Percentiles rank a stretch among this genome's conserved stretches.
Evolutionary conservation across 2,113 vertebrate genomes (phyloP).

Genomic region (Australoheros scitulus): DNA sequence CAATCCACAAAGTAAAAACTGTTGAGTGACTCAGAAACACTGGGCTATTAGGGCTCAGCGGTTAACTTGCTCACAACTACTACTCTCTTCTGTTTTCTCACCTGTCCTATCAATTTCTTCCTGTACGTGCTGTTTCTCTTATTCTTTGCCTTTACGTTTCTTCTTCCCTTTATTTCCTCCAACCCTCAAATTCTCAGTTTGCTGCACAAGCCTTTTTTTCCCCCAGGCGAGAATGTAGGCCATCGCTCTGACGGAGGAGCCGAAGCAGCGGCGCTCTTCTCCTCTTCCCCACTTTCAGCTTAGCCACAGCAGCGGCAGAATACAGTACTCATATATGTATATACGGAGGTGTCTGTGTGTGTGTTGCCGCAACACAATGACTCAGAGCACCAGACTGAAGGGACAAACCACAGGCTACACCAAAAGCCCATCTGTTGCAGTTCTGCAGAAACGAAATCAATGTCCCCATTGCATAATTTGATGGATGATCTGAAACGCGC

Average conservation of each 20-base stretch:
- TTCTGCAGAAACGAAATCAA: constrained; percentile 27
- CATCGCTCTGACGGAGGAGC: constrained; percentile 62
- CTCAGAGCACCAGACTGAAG: constrained; percentile 23
- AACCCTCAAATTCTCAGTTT: constrained; percentile 65
- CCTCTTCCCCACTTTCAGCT: constrained; percentile 44
- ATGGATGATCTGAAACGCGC: background rate
- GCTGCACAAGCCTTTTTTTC: constrained; percentile 57
- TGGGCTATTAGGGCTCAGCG: background rate
- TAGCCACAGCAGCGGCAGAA: constrained; percentile 23
- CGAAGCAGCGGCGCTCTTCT: constrained; percentile 33
- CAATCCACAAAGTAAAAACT: background rate
- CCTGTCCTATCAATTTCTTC: constrained; percentile 24
- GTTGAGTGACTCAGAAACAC: background rate
- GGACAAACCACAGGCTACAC: constrained; percentile 42
- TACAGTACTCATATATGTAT: background rate
- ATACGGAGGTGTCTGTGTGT: background rate
- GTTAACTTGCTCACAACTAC: constrained; percentile 5
- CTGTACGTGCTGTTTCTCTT: constrained; percentile 18
- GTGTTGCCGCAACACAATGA: constrained; percentile 1
- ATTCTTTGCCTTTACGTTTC: constrained; percentile 41
- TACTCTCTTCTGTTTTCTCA: constrained; percentile 26
- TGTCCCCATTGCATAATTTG: constrained; percentile 12
- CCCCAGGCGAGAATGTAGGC: constrained; percentile 68
- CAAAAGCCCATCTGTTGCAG: constrained; percentile 15
- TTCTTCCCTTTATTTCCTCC: constrained; percentile 52